These are phyloP conservation scores for Eueides isabella DNA, from an alignment of 1,140 invertebrate species.

Conservation along the genomic window DNA sequence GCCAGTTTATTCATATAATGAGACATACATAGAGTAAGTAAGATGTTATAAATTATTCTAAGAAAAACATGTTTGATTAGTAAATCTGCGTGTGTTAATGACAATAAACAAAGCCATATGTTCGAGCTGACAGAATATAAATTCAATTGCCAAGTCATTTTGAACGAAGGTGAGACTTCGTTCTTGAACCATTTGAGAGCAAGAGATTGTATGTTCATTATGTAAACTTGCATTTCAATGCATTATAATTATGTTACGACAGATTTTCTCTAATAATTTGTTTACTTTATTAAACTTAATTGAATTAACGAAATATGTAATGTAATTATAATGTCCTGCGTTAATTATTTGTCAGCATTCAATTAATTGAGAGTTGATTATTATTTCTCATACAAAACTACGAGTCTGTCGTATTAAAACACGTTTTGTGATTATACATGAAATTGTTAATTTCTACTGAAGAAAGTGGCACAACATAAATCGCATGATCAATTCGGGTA, in stretches of 20 bases:
- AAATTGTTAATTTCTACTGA: not conserved
- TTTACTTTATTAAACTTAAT: not conserved
- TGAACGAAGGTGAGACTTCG: conserved; percentile 41
- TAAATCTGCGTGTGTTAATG: not conserved
- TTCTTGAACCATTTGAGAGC: conserved; percentile 44
- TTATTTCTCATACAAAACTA: not conserved
- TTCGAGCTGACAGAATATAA: not conserved
- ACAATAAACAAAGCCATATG: not conserved
- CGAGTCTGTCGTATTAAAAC: not conserved
- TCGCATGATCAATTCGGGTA: not conserved
- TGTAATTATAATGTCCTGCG: no score
- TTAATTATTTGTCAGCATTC: no score
- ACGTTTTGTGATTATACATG: not conserved
- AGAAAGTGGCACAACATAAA: not conserved
- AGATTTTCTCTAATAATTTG: not conserved
- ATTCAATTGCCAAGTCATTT: conserved; percentile 30
- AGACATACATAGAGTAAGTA: no score
- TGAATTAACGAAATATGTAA: not conserved
- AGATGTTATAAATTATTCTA: not conserved
- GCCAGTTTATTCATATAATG: no score
- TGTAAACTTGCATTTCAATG: conserved; percentile 35
- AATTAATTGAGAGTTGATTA: no score
- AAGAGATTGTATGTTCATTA: conserved; percentile 34
- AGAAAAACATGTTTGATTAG: not conserved
- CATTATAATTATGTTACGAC: conserved; percentile 23